Percentiles rank a stretch among this genome's conserved stretches.
Evolutionary conservation across 2,113 vertebrate genomes (phyloP).

Genomic region (Silurus glanis): DNA sequence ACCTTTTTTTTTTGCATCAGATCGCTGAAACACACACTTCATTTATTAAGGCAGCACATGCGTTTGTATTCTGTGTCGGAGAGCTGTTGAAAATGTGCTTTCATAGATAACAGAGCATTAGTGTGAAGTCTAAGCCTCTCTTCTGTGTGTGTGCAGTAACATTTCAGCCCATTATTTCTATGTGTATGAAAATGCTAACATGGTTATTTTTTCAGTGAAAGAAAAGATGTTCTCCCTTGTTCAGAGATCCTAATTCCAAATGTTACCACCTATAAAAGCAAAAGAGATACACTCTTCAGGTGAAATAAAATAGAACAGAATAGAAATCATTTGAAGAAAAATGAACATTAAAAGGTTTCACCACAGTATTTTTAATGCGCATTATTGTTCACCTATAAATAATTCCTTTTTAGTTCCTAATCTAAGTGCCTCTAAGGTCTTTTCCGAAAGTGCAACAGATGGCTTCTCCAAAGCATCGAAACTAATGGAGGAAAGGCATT

Average conservation of each 20-base stretch:
- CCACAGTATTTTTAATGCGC: slow-evolving; percentile 70
- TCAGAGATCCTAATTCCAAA: neutral
- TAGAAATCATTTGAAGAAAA: neutral
- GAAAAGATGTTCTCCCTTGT: neutral
- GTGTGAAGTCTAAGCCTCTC: neutral
- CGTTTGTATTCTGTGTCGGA: neutral
- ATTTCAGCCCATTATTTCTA: slow-evolving; percentile 49
- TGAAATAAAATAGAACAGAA: neutral
- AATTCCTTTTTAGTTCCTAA: slow-evolving; percentile 78
- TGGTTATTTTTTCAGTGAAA: neutral
- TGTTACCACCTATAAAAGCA: neutral
- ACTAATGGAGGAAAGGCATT: slow-evolving; percentile 77
- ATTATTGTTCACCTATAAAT: slow-evolving; percentile 74
- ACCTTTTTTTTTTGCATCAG: neutral
- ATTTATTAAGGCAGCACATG: neutral
- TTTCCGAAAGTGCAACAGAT: slow-evolving; percentile 75
- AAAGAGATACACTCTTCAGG: neutral
- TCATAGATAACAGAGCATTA: neutral
- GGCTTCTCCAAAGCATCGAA: slow-evolving; percentile 70
- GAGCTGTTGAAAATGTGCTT: neutral
- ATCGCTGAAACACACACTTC: neutral
- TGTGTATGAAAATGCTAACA: slow-evolving; percentile 54
- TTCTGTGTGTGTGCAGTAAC: neutral
- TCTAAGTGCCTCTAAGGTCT: slow-evolving; percentile 76
- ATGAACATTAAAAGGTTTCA: neutral